Conservation (phyloP, 2,113 vertebrate genomes). For the Coryphaenoides rupestris region DNA sequence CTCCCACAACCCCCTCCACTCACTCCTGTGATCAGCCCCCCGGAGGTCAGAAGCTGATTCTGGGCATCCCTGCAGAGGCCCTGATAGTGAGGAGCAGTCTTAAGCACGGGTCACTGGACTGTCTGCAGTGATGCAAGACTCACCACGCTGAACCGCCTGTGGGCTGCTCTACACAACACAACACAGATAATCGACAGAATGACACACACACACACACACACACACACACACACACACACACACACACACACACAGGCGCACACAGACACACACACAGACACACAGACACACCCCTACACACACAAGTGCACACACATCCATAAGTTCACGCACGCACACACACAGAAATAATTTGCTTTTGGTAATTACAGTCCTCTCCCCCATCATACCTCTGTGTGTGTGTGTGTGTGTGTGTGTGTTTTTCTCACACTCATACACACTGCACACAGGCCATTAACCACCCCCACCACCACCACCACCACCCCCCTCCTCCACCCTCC, state of each 20-base stretch:
- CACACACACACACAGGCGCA: neutral
- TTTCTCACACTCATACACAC: too few relatives aligned
- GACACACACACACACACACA: neutral
- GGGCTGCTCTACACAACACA: slow-evolving; percentile 44
- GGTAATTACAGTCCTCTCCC: too few relatives aligned
- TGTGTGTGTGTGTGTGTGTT: too few relatives aligned
- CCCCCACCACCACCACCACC: too few relatives aligned
- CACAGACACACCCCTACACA: neutral
- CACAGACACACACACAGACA: slow-evolving; percentile 1
- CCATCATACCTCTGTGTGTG: too few relatives aligned
- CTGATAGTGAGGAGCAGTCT: slow-evolving; percentile 41
- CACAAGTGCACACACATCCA: neutral
- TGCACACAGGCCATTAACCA: too few relatives aligned
- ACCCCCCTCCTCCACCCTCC: too few relatives aligned
- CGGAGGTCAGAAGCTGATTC: slow-evolving; percentile 11
- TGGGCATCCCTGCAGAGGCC: slow-evolving; percentile 24
- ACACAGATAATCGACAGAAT: slow-evolving; percentile 22
- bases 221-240: neutral
- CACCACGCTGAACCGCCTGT: slow-evolving; percentile 48
- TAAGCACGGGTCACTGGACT: slow-evolving; percentile 54
- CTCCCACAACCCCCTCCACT: slow-evolving; percentile 6
- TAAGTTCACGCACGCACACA: neutral
- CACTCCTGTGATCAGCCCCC: neutral
- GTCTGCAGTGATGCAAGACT: slow-evolving; percentile 33
- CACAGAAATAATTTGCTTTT: neutral